Percentiles rank a stretch among this genome's conserved stretches.
phyloP scores from a whole-genome alignment of 1,140 invertebrate genomes.

The Drosophila arawakana region DNA sequence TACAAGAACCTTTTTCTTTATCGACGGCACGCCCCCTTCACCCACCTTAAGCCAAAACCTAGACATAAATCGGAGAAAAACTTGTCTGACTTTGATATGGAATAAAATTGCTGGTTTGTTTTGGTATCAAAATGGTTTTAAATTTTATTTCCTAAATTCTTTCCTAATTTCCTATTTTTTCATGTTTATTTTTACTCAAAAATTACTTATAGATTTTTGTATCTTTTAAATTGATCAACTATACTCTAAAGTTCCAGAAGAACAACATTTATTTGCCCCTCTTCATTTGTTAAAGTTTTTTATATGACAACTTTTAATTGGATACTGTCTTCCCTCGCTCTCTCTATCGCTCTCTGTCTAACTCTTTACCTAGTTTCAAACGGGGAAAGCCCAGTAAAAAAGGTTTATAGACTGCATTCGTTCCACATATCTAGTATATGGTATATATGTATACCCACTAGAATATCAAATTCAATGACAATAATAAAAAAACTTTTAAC shows the following conservation, averaged over 20 bases:
- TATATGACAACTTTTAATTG: slow-evolving; percentile 44
- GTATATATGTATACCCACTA: too few relatives aligned
- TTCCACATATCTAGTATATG: not conserved
- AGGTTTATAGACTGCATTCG: slow-evolving; percentile 8
- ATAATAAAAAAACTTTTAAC: slow-evolving; percentile 77
- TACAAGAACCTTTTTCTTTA: too few relatives aligned
- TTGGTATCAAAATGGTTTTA: too few relatives aligned
- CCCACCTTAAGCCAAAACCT: too few relatives aligned
- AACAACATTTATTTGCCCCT: not conserved
- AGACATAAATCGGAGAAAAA: too few relatives aligned
- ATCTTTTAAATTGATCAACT: not conserved
- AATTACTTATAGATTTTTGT: too few relatives aligned
- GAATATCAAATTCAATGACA: slow-evolving; percentile 52
- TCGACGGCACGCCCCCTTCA: too few relatives aligned
- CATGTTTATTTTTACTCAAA: too few relatives aligned
- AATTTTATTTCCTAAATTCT: too few relatives aligned
- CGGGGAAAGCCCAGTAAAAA: slow-evolving; percentile 10
- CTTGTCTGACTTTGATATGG: too few relatives aligned
- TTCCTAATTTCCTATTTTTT: too few relatives aligned
- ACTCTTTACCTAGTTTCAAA: slow-evolving; percentile 12
- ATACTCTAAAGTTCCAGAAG: not conserved
- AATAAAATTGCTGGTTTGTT: too few relatives aligned
- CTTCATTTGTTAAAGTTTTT: slow-evolving; percentile 17
- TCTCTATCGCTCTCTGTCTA: not conserved
- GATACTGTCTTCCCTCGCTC: not conserved